Conservation (phyloP, 2,113 vertebrate genomes). For the Myiozetetes cayanensis region DNA sequence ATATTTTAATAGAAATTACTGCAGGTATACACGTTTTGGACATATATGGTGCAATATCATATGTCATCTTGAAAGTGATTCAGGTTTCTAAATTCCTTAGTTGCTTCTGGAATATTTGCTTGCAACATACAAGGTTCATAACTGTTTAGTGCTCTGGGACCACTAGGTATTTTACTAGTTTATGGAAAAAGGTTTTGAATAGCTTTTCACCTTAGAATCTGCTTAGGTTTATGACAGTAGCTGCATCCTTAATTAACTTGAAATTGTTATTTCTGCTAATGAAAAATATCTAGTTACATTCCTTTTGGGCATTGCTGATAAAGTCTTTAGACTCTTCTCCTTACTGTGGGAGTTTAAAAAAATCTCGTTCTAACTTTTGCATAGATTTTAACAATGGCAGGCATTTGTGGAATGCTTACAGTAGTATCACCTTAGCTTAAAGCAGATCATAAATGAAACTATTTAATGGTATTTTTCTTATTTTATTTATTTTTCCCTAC, state of each 20-base stretch:
- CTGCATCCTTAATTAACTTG: not conserved
- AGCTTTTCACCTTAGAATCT: not conserved
- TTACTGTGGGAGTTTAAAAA: not conserved
- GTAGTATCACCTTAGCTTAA: not conserved
- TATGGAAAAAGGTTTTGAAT: not conserved
- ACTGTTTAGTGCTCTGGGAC: not conserved
- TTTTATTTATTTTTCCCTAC: not conserved
- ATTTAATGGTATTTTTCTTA: not conserved
- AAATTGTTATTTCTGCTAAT: not conserved
- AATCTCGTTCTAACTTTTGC: not conserved
- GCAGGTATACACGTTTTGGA: accelerated
- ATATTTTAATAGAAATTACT: not conserved
- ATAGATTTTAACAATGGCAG: not conserved
- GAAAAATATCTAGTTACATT: not conserved
- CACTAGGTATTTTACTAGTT: not conserved
- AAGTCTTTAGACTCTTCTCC: not conserved
- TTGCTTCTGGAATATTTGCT: not conserved
- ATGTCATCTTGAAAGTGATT: not conserved
- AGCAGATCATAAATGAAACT: not conserved
- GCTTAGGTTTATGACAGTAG: not conserved
- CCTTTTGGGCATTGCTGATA: not conserved
- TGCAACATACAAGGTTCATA: not conserved
- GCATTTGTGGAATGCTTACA: not conserved
- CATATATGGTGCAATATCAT: not conserved
- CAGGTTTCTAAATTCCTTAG: not conserved